A percentile compares a stretch with the other conserved stretches of the same genome.
Conservation (phyloP, 37 sponge, comb jelly and placozoan genomes). For the Spongilla lacustris region DNA sequence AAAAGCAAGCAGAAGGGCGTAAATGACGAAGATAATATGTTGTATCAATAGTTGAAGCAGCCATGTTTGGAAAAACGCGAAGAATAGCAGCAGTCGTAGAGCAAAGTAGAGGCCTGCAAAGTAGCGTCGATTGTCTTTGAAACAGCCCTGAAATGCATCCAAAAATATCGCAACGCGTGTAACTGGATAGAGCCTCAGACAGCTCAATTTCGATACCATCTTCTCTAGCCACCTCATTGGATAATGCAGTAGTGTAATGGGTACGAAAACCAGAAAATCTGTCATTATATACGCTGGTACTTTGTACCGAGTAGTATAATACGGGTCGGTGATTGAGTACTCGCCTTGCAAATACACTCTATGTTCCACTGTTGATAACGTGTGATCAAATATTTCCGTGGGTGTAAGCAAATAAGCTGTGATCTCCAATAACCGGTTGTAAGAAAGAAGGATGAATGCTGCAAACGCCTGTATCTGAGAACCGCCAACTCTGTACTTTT, state of each 20-base stretch:
- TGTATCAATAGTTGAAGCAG: conserved; percentile 15
- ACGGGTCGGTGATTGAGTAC: background rate
- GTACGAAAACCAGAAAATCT: conserved; percentile 24
- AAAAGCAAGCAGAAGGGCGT: conserved; percentile 15
- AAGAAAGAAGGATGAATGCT: conserved; percentile 59
- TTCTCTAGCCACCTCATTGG: conserved; percentile 41
- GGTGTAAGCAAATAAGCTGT: conserved; percentile 39
- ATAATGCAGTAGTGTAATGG: conserved; percentile 36
- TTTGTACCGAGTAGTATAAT: conserved; percentile 15
- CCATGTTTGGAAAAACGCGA: background rate
- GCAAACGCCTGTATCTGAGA: conserved; percentile 52
- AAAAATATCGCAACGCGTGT: conserved; percentile 23
- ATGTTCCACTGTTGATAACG: background rate
- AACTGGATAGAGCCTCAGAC: conserved; percentile 5
- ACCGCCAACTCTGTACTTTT: background rate
- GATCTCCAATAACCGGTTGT: conserved; percentile 33
- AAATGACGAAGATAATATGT: background rate
- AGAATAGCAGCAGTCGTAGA: conserved; percentile 25
- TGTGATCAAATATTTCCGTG: background rate
- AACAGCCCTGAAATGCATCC: conserved; percentile 64
- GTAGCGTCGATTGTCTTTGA: conserved; percentile 36
- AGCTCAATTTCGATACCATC: background rate
- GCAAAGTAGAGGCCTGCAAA: conserved; percentile 66
- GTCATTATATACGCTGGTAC: conserved; percentile 19
- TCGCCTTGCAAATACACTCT: conserved; percentile 34